Conservation (phyloP, 2,888 invertebrate species). For the Mesodorylaimus sp. region DNA sequence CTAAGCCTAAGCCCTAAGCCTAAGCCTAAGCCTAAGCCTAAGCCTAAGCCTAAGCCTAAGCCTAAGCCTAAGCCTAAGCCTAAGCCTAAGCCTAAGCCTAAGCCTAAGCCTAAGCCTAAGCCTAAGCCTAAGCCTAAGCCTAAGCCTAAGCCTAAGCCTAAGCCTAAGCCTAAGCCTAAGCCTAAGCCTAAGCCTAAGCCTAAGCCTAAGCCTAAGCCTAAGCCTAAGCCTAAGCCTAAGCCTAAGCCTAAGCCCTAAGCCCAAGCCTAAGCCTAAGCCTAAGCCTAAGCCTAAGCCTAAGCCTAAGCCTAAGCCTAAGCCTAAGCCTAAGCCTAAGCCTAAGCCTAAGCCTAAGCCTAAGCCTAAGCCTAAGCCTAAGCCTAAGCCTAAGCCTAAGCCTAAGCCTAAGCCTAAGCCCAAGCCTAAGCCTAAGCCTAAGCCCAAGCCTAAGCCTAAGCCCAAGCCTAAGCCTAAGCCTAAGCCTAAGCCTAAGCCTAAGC, state of each 20-base stretch:
- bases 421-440: slow-evolving; percentile 7
- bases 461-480: slow-evolving; percentile 5
- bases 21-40: too few species aligned
- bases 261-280: slow-evolving; percentile 7
- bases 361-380: too few species aligned
- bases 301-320: slow-evolving; percentile 9
- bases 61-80: slow-evolving; percentile 7
- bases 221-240: too few species aligned
- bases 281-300: slow-evolving; percentile 9
- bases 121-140: too few species aligned
- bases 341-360: slow-evolving; percentile 6
- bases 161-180: too few species aligned
- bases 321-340: slow-evolving; percentile 6
- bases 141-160: too few species aligned
- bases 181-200: too few species aligned
- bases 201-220: too few species aligned
- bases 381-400: slow-evolving; percentile 5
- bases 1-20: too few species aligned
- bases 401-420: slow-evolving; percentile 4
- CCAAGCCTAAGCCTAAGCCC: slow-evolving; percentile 6
- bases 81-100: slow-evolving; percentile 1
- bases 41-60: too few species aligned
- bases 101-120: neutral
- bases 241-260: neutral
- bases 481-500: slow-evolving; percentile 7